Percentiles rank a stretch among this genome's conserved stretches.
phyloP scores from a whole-genome alignment of 2,888 invertebrate species.

The Caenorhabditis afra region DNA sequence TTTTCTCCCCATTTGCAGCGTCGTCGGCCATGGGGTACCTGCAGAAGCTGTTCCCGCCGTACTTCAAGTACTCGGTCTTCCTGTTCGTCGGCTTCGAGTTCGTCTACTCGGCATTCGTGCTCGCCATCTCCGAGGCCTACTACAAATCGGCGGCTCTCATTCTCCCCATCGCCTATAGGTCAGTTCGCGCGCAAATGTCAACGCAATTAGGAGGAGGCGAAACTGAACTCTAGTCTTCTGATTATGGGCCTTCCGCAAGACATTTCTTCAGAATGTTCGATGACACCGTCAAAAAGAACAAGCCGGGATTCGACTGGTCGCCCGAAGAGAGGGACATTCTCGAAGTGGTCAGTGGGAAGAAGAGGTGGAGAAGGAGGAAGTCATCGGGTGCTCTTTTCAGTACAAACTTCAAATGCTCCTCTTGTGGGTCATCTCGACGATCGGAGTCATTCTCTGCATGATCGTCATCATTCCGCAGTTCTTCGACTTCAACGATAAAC shows the following conservation, averaged over 20 bases:
- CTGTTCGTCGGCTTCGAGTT: constrained; percentile 75
- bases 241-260: neutral
- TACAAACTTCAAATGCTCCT: constrained; percentile 72
- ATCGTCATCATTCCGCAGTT: constrained; percentile 77
- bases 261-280: constrained; percentile 71
- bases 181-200: neutral
- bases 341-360: constrained; percentile 56
- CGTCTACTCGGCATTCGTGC: constrained; percentile 69
- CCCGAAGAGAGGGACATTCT: constrained; percentile 59
- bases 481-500: constrained; percentile 74
- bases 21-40: constrained; percentile 38
- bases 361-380: neutral
- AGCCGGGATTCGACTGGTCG: constrained; percentile 69
- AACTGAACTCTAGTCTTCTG: no score
- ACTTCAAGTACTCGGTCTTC: constrained; percentile 75
- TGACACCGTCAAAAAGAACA: constrained; percentile 71
- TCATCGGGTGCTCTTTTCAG: constrained; percentile 58
- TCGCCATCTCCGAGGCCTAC: constrained; percentile 72
- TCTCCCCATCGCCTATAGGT: constrained; percentile 68
- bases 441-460: constrained; percentile 73
- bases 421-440: constrained; percentile 73
- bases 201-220: neutral
- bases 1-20: constrained; percentile 34
- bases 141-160: constrained; percentile 66
- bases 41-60: constrained; percentile 71